Percentiles rank a stretch among this genome's conserved stretches.
Evolutionary conservation across 2,888 invertebrate genomes (phyloP).

Genomic region (Steromphala cineraria): DNA sequence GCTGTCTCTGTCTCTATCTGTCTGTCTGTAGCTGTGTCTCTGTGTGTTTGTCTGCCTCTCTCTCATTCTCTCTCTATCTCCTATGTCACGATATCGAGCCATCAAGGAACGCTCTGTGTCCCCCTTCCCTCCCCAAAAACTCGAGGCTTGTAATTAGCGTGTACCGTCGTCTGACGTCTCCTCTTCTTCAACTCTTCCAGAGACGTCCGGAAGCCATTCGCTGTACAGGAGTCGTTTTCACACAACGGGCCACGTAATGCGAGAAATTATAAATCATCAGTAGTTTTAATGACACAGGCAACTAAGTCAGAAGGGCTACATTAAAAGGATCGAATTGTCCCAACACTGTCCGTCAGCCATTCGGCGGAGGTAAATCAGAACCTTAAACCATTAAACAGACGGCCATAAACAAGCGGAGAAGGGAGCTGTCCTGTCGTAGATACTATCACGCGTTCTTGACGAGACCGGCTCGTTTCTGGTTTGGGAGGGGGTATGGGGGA

Average conservation of each 20-base stretch:
- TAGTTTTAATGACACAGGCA: constrained; percentile 4
- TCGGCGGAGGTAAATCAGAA: constrained; percentile 25
- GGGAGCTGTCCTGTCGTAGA: too few species aligned
- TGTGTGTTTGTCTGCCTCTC: too few species aligned
- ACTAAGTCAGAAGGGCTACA: constrained; percentile 9
- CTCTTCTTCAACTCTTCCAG: neutral
- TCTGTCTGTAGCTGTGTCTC: too few species aligned
- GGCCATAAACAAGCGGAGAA: neutral
- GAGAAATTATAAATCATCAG: constrained; percentile 25
- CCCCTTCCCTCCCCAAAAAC: neutral
- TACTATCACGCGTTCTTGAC: too few species aligned
- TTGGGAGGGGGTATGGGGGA: too few species aligned
- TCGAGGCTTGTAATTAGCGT: neutral
- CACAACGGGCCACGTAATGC: constrained; percentile 7
- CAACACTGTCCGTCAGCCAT: neutral
- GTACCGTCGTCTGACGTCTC: neutral
- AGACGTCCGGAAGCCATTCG: constrained; percentile 2
- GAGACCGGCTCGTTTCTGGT: too few species aligned
- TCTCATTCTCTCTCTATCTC: neutral
- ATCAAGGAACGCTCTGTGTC: neutral
- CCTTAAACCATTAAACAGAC: constrained; percentile 22
- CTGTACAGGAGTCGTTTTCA: neutral
- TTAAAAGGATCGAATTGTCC: constrained; percentile 22
- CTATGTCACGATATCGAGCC: neutral
- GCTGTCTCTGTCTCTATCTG: too few species aligned